Evolutionary conservation across 2,888 invertebrate genomes (phyloP), one percentile per base, ranked within the genome.

Genomic region (Clostera curtula): DNA sequence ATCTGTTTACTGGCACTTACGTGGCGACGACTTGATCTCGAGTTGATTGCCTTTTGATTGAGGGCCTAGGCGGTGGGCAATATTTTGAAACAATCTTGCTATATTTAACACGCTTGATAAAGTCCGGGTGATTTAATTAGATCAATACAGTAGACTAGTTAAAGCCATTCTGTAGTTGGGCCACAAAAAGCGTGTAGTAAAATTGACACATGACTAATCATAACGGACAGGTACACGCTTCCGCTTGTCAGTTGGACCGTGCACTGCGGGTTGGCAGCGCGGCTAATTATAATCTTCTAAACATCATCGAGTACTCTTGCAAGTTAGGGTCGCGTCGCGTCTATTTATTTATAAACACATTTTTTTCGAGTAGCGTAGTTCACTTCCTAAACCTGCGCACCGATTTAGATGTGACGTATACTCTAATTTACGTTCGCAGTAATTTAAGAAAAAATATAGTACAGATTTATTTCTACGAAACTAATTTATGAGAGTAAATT

Each of bases 281-380:
- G 56, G 74, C 82, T 82, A 83, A 80, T 83, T 83, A 83, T 83
- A 83, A 77, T 79, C 79, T 68, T 71, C 80, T 77, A 75, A 79
- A 77, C 74, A 76, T 77, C 76, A 79, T 75, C 73, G 75, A 71
- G 71, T 69, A 69, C 61, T 70, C 56, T n/a, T n/a, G 70, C 72
- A 72, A 73, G 49, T 69, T 79, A 73, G 80, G 82, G 77, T 75
- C 69, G 74, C 66, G 54, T 59, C 65, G 67, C 55, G 42, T 40
- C 46, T 56, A 60, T 62, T 57, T 76, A 74, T 75, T 76, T 77
- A 69, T 71, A 70, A 72, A 75, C 62, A 60, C 42, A 43, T 41
- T 61, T 68, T 69, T 68, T 68, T 52, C 52, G n/a, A n/a, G n/a
- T n/a, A n/a, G n/a, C n/a, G n/a, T n/a, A n/a, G n/a, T n/a, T 51